Percentiles rank a stretch among this genome's conserved stretches.
These are phyloP conservation scores for Oceanodroma leucorhoa DNA, from an alignment of 2,797 vertebrate species.

Conservation along the genomic window DNA sequence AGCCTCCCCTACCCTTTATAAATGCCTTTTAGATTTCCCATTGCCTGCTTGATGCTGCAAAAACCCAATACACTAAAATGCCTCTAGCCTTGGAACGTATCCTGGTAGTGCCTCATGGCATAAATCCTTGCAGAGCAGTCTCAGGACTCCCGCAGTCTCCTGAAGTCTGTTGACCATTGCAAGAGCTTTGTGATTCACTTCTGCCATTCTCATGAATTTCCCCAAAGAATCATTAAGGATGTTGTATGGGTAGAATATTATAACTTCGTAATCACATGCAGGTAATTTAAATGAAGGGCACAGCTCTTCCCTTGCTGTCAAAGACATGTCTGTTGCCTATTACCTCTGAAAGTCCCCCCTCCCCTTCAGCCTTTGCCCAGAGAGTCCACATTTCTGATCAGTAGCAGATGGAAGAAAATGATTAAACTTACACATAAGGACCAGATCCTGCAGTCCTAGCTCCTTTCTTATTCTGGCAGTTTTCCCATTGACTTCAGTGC, in stretches of 20 bases:
- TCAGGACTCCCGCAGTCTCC: background rate
- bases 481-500: conserved; percentile 35
- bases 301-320: background rate
- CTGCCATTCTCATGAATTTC: background rate
- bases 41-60: background rate
- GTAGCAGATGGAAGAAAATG: conserved; percentile 35
- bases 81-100: background rate
- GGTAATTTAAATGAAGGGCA: conserved; percentile 10
- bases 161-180: background rate
- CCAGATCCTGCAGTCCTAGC: conserved; percentile 10
- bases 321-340: background rate
- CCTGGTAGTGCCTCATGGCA: background rate
- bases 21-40: background rate
- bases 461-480: conserved; percentile 24
- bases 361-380: background rate
- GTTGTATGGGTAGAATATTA: background rate
- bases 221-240: background rate
- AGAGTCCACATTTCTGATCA: conserved; percentile 32
- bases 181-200: background rate
- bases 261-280: background rate
- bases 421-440: conserved; percentile 42
- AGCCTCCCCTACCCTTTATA: background rate
- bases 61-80: background rate
- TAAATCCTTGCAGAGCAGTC: background rate
- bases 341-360: background rate